phyloP scores from a whole-genome alignment of 2,797 vertebrate genomes.

The Notamacropus eugenii region DNA sequence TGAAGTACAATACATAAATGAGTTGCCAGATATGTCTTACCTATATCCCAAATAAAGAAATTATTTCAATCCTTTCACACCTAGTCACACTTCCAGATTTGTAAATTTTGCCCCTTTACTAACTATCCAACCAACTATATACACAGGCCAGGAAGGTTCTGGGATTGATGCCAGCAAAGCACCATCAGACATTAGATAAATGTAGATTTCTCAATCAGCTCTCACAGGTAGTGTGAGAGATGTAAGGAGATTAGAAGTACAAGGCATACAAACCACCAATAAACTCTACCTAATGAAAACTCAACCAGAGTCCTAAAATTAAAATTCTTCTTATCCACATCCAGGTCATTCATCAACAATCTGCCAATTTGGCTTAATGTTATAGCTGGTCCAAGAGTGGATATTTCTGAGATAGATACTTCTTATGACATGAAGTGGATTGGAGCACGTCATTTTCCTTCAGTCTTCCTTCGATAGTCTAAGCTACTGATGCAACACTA shows the following conservation, averaged over 20 bases:
- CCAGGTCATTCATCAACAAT: not conserved
- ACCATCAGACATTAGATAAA: not conserved
- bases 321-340: not conserved
- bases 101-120: conserved; percentile 25
- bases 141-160: not conserved
- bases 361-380: not conserved
- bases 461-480: not conserved
- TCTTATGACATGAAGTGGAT: not conserved
- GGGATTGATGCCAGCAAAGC: conserved; percentile 36
- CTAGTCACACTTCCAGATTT: not conserved
- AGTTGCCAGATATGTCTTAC: conserved; percentile 38
- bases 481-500: conserved; percentile 18
- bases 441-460: not conserved
- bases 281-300: conserved; percentile 30
- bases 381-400: not conserved
- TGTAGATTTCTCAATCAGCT: not conserved
- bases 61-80: conserved; percentile 22
- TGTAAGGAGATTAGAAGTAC: not conserved
- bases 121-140: not conserved
- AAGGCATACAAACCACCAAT: not conserved
- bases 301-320: not conserved
- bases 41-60: conserved; percentile 1
- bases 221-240: not conserved
- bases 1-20: conserved; percentile 38
- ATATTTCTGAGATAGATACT: not conserved